Evolutionary conservation across 2,888 invertebrate genomes (phyloP).

Genomic region (Dendrolimus pini): DNA sequence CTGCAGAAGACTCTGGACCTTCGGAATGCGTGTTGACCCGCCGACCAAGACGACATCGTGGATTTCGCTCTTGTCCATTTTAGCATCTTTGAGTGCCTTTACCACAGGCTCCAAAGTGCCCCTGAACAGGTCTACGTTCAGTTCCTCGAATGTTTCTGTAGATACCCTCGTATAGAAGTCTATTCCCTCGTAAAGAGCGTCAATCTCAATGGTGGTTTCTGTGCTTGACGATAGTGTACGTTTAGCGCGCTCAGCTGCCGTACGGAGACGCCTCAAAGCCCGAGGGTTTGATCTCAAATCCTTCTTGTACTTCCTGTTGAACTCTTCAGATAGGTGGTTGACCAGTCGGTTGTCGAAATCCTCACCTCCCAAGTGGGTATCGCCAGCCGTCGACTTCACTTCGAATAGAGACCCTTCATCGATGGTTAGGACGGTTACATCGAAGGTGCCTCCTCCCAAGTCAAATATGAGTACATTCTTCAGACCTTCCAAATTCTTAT

Average conservation of each 20-base stretch:
- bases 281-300: constrained; percentile 81
- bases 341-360: constrained; percentile 84
- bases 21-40: constrained; percentile 88
- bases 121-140: constrained; percentile 83
- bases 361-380: constrained; percentile 87
- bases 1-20: constrained; percentile 84
- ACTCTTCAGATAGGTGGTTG: constrained; percentile 82
- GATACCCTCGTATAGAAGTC: constrained; percentile 83
- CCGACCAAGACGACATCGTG: constrained; percentile 90
- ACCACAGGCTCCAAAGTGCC: constrained; percentile 86
- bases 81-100: constrained; percentile 85
- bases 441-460: constrained; percentile 91
- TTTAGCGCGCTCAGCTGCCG: constrained; percentile 87
- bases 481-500: constrained; percentile 84
- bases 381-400: constrained; percentile 87
- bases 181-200: constrained; percentile 84
- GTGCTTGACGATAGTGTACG: constrained; percentile 86
- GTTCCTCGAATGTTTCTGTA: constrained; percentile 85
- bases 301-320: constrained; percentile 82
- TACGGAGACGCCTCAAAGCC: constrained; percentile 81
- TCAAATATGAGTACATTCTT: constrained; percentile 85
- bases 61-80: constrained; percentile 84
- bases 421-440: constrained; percentile 93
- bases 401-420: constrained; percentile 90
- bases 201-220: constrained; percentile 85